Evolutionary conservation across 1,140 invertebrate genomes (phyloP).

Genomic region (Drosophila willistoni): DNA sequence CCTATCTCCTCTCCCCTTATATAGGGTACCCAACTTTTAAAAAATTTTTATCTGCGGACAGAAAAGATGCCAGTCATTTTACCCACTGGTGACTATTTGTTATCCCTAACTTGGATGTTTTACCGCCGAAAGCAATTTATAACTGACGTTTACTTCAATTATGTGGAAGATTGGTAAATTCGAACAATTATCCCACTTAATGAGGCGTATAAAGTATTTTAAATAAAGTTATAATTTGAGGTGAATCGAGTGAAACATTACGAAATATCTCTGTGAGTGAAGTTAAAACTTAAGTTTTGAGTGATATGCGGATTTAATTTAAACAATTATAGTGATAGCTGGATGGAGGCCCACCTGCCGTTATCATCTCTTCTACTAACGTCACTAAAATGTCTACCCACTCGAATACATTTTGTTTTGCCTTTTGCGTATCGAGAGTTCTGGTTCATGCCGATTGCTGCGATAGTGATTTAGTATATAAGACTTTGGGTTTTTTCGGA

Average conservation of each 20-base stretch:
- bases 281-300: too few species aligned
- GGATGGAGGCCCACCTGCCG: not conserved
- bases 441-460: not conserved
- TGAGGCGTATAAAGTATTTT: not conserved
- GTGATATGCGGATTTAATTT: too few species aligned
- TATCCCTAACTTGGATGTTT: conserved; percentile 21
- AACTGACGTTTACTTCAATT: conserved; percentile 16
- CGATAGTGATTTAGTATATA: conserved; percentile 25
- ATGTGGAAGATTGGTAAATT: not conserved
- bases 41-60: conserved; percentile 1
- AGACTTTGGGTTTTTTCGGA: not conserved
- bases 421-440: not conserved
- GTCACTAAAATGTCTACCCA: not conserved
- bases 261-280: too few species aligned
- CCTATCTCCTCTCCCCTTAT: not conserved
- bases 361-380: not conserved
- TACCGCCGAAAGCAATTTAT: conserved; percentile 5
- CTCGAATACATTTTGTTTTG: not conserved
- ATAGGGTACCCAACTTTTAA: conserved; percentile 2
- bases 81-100: conserved; percentile 10
- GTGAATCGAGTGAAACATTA: not conserved
- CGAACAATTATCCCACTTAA: not conserved
- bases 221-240: not conserved
- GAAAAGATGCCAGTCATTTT: not conserved
- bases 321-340: not conserved